A percentile compares a stretch with the other conserved stretches of the same genome.
These are phyloP conservation scores for Peromyscus maniculatus DNA, from an alignment of 2,113 vertebrate species.

Conservation along the genomic window DNA sequence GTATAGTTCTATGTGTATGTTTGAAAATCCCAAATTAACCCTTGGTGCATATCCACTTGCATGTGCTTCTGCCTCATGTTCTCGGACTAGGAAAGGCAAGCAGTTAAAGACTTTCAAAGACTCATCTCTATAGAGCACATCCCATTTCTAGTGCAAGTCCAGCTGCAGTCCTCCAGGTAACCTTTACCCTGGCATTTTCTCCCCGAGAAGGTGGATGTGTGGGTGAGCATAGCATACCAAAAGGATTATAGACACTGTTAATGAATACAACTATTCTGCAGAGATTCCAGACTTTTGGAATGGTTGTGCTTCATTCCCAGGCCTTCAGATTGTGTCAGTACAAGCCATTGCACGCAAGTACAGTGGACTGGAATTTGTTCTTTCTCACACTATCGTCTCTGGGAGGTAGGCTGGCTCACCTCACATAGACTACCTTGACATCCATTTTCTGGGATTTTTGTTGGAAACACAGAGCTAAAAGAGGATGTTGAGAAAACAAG, in stretches of 20 bases:
- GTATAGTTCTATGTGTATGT: not conserved
- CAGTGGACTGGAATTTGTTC: not conserved
- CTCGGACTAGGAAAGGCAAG: not conserved
- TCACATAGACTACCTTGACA: not conserved
- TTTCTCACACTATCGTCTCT: not conserved
- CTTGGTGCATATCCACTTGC: not conserved
- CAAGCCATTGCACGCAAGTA: fast-evolving
- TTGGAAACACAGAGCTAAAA: not conserved
- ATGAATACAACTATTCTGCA: fast-evolving
- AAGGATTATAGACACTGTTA: fast-evolving
- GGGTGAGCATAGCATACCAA: fast-evolving
- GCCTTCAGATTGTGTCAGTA: not conserved
- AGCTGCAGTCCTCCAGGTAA: not conserved
- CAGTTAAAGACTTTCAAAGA: not conserved
- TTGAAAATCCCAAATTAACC: not conserved
- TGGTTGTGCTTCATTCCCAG: not conserved
- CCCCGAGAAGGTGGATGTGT: not conserved
- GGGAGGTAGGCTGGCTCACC: not conserved
- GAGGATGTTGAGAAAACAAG: not conserved
- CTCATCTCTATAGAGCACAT: not conserved
- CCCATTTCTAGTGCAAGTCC: not conserved
- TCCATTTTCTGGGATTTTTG: not conserved
- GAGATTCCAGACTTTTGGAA: not conserved
- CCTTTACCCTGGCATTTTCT: not conserved
- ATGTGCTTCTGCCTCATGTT: not conserved